These are phyloP conservation scores for Capitulum mitella DNA, from an alignment of 2,888 invertebrate species.

Conservation along the genomic window DNA sequence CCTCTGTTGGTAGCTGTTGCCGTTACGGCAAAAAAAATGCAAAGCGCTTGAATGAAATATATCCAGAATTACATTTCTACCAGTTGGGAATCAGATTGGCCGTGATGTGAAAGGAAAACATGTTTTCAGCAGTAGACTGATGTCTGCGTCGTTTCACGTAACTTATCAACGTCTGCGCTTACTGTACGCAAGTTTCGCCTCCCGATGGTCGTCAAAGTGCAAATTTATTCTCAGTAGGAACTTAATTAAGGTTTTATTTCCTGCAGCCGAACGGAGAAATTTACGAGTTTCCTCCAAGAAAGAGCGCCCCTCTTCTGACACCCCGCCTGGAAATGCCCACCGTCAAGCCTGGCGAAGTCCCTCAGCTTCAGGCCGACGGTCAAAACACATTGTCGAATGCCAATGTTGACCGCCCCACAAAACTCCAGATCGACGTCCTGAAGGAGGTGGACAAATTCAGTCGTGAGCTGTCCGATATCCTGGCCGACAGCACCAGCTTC, in stretches of 20 bases:
- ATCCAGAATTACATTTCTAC: too few relatives aligned
- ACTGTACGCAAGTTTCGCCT: too few relatives aligned
- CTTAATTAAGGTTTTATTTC: neutral
- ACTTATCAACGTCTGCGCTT: too few relatives aligned
- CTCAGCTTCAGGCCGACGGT: neutral
- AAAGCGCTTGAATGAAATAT: too few relatives aligned
- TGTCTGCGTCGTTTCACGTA: too few relatives aligned
- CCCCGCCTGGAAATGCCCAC: neutral
- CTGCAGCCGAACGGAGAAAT: constrained; percentile 20
- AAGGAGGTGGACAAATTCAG: neutral
- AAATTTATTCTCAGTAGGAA: too few relatives aligned
- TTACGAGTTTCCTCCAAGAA: constrained; percentile 13
- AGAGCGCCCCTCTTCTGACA: neutral
- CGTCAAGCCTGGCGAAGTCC: neutral
- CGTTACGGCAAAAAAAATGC: too few relatives aligned
- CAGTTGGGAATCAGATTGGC: too few relatives aligned
- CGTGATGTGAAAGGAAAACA: too few relatives aligned
- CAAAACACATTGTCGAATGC: neutral
- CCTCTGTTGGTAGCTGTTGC: too few relatives aligned
- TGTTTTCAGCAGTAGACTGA: too few relatives aligned
- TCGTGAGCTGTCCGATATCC: neutral
- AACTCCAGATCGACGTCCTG: neutral
- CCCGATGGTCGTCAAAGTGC: too few relatives aligned
- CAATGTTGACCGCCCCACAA: neutral
- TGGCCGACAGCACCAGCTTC: neutral